Conservation (phyloP, 2,113 vertebrate species). For the Ellobius talpinus region DNA sequence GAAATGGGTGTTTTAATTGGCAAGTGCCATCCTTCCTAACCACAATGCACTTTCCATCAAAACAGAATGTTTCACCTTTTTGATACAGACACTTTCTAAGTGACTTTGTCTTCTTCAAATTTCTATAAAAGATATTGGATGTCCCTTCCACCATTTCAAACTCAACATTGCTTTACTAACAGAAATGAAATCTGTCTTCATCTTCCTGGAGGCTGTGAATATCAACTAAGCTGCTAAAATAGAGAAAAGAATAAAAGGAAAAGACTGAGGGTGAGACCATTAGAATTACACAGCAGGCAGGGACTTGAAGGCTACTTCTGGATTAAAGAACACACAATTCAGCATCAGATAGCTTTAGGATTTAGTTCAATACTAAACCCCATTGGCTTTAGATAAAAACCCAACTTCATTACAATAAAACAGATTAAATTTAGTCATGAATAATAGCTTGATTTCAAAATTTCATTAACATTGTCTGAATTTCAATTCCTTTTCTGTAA, state of each 20-base stretch:
- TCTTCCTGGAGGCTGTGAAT: slow-evolving; percentile 16
- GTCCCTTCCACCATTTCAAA: background rate
- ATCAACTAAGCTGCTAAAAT: slow-evolving; percentile 4
- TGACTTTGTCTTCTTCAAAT: slow-evolving; percentile 37
- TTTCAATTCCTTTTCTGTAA: slow-evolving; percentile 30
- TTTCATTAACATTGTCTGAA: background rate
- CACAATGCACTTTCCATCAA: background rate
- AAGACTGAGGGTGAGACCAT: background rate
- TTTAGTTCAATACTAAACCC: slow-evolving; percentile 25
- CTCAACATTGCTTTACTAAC: background rate
- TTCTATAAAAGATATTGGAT: background rate
- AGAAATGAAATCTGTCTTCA: slow-evolving; percentile 28
- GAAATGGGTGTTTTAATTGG: background rate
- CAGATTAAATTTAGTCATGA: slow-evolving; percentile 6
- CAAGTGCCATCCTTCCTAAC: slow-evolving; percentile 3
- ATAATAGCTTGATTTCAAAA: slow-evolving; percentile 55
- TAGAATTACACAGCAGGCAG: background rate
- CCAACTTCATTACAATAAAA: slow-evolving; percentile 44
- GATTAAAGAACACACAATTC: background rate
- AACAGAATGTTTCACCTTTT: slow-evolving; percentile 4
- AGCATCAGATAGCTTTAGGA: background rate
- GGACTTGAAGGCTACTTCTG: background rate
- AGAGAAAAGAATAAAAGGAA: background rate
- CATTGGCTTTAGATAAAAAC: slow-evolving; percentile 22
- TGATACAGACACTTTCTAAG: background rate